A percentile compares a stretch with the other conserved stretches of the same genome.
phyloP scores from a whole-genome alignment of 2,113 vertebrate species.

The Campylomormyrus tamandua region DNA sequence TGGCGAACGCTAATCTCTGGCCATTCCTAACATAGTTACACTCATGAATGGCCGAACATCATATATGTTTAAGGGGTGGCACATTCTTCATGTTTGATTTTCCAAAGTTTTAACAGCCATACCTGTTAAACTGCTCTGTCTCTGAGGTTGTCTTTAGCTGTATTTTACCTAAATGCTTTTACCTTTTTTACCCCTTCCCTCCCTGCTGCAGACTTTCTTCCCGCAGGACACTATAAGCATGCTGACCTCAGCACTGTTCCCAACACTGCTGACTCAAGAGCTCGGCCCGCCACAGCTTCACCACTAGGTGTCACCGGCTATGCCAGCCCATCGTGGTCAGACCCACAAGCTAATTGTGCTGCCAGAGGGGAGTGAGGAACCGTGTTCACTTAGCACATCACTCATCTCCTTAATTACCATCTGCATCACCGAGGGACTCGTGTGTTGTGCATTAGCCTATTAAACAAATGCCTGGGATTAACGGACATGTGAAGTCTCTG shows the following conservation, averaged over 20 bases:
- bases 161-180: neutral
- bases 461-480: neutral
- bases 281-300: neutral
- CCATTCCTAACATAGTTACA: neutral
- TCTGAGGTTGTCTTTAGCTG: slow-evolving; percentile 15
- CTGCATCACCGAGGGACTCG: neutral
- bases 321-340: neutral
- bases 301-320: slow-evolving; percentile 19
- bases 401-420: neutral
- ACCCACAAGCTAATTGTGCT: neutral
- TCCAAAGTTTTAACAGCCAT: slow-evolving; percentile 16
- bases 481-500: neutral
- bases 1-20: neutral
- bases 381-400: neutral
- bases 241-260: neutral
- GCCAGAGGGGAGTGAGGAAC: neutral
- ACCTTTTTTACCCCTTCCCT: neutral
- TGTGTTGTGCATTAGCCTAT: neutral
- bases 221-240: neutral
- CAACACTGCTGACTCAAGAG: neutral
- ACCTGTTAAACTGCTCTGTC: slow-evolving; percentile 35
- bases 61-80: neutral
- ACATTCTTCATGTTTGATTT: neutral
- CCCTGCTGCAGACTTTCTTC: neutral
- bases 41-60: neutral